A percentile compares a stretch with the other conserved stretches of the same genome.
Evolutionary conservation across 2,797 vertebrate genomes (phyloP).

Genomic region (Malacoctenus gilli): DNA sequence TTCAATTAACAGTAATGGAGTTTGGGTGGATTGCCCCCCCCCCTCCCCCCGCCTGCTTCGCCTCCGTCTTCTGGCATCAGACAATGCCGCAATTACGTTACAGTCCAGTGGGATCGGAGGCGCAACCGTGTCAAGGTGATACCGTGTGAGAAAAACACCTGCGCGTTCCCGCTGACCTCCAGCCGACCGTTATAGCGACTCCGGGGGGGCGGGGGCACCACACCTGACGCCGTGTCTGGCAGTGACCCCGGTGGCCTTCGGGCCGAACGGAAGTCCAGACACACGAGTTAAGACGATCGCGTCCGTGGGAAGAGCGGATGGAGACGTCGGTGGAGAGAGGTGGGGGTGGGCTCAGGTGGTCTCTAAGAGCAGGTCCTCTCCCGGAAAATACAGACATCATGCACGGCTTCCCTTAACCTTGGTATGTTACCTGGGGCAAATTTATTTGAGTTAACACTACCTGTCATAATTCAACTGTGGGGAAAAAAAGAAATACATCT

Average conservation of each 20-base stretch:
- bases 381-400: conserved; percentile 43
- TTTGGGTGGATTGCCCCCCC: conserved; percentile 25
- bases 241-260: conserved; percentile 33
- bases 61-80: conserved; percentile 34
- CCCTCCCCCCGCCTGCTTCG: conserved; percentile 16
- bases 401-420: conserved; percentile 52
- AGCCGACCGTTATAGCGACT: neutral
- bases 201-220: neutral
- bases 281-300: conserved; percentile 14
- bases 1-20: conserved; percentile 64
- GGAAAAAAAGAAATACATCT: too few species aligned
- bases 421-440: conserved; percentile 47
- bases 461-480: conserved; percentile 42
- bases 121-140: conserved; percentile 57
- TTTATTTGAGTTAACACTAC: conserved; percentile 48
- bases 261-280: conserved; percentile 19
- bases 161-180: conserved; percentile 42
- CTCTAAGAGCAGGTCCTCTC: conserved; percentile 20
- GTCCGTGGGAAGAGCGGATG: conserved; percentile 18
- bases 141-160: conserved; percentile 54
- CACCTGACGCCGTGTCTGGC: conserved; percentile 37
- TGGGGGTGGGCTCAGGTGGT: conserved; percentile 33
- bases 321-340: conserved; percentile 22
- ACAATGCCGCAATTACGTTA: conserved; percentile 49
- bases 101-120: conserved; percentile 28